These are phyloP conservation scores for Apteryx mantelli DNA, from an alignment of 2,113 vertebrate genomes.

Conservation along the genomic window DNA sequence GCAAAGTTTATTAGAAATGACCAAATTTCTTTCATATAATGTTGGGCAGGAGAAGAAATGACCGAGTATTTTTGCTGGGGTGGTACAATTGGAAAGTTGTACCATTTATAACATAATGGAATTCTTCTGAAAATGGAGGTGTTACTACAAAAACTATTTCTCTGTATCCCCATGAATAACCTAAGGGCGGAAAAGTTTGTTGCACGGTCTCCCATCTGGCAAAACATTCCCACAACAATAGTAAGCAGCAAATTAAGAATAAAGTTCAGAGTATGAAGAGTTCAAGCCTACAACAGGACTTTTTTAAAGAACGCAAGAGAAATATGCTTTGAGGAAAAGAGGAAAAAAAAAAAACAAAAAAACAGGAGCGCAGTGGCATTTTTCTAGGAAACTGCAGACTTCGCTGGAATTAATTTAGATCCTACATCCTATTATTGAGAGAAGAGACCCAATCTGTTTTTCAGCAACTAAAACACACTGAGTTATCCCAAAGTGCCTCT, in stretches of 20 bases:
- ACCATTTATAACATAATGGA: neutral
- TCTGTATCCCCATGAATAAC: neutral
- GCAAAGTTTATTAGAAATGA: neutral
- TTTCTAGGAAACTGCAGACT: constrained; percentile 1
- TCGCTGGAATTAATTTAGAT: neutral
- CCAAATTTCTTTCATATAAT: neutral
- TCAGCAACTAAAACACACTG: neutral
- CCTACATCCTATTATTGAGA: constrained; percentile 11
- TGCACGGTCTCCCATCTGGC: neutral
- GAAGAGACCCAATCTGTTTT: neutral
- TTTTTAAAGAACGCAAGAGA: neutral
- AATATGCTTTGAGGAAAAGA: neutral
- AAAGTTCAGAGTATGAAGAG: neutral
- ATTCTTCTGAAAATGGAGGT: neutral
- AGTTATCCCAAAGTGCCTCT: neutral
- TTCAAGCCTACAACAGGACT: neutral
- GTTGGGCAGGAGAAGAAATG: neutral
- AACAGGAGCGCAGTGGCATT: neutral
- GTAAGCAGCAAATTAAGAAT: neutral
- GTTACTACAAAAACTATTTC: neutral
- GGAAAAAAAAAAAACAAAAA: neutral
- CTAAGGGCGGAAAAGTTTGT: neutral
- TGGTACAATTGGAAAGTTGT: neutral
- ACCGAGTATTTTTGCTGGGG: neutral
- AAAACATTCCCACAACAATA: neutral